A percentile compares a stretch with the other conserved stretches of the same genome.
These are phyloP conservation scores for Pterocles gutturalis DNA, from an alignment of 2,113 vertebrate genomes.

Conservation along the genomic window DNA sequence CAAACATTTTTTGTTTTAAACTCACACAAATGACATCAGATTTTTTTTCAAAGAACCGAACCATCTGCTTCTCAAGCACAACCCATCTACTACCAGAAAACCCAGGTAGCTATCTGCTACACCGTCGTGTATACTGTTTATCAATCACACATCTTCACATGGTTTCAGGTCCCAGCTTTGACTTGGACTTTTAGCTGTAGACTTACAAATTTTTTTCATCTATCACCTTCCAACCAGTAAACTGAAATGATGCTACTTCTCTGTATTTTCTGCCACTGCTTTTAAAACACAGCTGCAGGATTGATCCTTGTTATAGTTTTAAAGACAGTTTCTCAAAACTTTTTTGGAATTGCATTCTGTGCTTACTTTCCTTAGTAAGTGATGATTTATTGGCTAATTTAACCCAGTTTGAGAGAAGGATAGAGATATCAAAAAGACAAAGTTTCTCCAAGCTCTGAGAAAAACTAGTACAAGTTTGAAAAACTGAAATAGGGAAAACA, in stretches of 20 bases:
- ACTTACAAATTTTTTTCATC: neutral
- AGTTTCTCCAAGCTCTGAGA: neutral
- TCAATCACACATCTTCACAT: neutral
- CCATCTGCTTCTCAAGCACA: neutral
- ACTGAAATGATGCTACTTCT: neutral
- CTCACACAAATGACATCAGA: neutral
- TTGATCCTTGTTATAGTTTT: neutral
- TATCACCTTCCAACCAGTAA: neutral
- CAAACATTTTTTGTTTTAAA: neutral
- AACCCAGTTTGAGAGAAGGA: neutral
- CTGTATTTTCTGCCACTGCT: neutral
- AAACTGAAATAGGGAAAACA: neutral
- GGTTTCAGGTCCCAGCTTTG: neutral
- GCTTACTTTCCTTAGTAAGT: conserved; percentile 6
- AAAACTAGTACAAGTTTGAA: neutral
- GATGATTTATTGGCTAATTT: conserved; percentile 15
- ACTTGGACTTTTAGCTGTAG: neutral
- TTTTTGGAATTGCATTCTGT: neutral
- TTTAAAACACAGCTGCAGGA: neutral
- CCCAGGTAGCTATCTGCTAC: neutral
- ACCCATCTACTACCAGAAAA: neutral
- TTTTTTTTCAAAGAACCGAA: neutral
- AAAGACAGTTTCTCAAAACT: neutral
- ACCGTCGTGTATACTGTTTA: neutral
- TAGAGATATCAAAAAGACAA: neutral